phyloP scores from a whole-genome alignment of 2,888 invertebrate genomes.

The Drosophila putrida region DNA sequence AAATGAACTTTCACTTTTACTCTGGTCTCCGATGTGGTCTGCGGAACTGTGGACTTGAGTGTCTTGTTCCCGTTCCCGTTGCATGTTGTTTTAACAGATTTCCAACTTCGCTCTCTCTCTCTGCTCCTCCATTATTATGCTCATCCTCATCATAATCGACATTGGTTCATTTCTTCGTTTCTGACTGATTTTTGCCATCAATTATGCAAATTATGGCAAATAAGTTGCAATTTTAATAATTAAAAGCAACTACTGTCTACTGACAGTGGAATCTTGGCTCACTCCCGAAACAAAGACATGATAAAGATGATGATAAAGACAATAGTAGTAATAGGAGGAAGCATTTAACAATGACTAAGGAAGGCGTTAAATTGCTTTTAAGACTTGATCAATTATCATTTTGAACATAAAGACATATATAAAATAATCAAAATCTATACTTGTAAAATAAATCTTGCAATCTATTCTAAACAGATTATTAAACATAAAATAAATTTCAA shows the following conservation, averaged over 20 bases:
- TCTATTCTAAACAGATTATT: too few relatives aligned
- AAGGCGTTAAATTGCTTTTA: background rate
- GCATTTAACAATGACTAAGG: background rate
- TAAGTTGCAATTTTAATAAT: conserved; percentile 77
- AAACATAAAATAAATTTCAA: too few relatives aligned
- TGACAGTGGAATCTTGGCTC: conserved; percentile 16
- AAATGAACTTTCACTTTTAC: conserved; percentile 81
- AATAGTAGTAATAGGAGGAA: conserved; percentile 26
- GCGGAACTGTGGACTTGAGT: conserved; percentile 11
- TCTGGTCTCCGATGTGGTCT: conserved; percentile 25
- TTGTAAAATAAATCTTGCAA: too few relatives aligned
- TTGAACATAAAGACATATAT: too few relatives aligned
- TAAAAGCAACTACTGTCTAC: conserved; percentile 67
- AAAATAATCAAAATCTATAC: too few relatives aligned
- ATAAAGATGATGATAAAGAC: conserved; percentile 16
- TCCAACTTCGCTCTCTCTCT: conserved; percentile 2
- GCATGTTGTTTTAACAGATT: conserved; percentile 52
- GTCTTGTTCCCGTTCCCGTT: conserved; percentile 50
- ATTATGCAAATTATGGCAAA: conserved; percentile 81
- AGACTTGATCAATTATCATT: too few relatives aligned
- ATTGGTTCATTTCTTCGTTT: conserved; percentile 9
- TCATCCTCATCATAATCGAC: conserved; percentile 5
- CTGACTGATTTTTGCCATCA: conserved; percentile 70
- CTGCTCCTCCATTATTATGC: conserved; percentile 9
- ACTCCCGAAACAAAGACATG: conserved; percentile 36